Conservation (phyloP, 2,888 invertebrate genomes). For the Trissoscelio sp. region DNA sequence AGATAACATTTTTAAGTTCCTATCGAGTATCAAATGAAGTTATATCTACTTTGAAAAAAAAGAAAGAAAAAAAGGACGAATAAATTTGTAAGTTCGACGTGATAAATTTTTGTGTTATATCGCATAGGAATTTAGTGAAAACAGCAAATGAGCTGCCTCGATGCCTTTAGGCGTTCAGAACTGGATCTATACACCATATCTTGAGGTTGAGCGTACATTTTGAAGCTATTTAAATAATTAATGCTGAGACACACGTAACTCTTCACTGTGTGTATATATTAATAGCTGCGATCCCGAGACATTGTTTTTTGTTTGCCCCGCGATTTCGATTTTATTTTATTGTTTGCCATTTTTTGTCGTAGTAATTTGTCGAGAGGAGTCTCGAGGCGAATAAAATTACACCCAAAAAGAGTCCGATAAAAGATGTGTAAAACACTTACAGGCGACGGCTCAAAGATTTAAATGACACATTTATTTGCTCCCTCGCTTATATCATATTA, state of each 20-base stretch:
- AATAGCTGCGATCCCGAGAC: constrained; percentile 46
- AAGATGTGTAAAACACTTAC: constrained; percentile 67
- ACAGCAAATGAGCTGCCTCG: constrained; percentile 51
- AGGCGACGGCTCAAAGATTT: constrained; percentile 61
- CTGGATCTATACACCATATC: constrained; percentile 65
- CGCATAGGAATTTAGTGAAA: constrained; percentile 60
- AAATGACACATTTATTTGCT: constrained; percentile 66
- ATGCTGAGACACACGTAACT: constrained; percentile 55
- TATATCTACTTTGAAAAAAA: constrained; percentile 37
- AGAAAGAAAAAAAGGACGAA: constrained; percentile 29
- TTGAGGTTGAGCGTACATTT: constrained; percentile 57
- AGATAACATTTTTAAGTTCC: constrained; percentile 31
- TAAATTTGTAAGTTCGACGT: constrained; percentile 49
- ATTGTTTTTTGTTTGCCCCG: constrained; percentile 36
- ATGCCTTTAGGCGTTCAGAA: constrained; percentile 62
- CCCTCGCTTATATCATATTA: constrained; percentile 45
- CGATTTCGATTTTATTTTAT: constrained; percentile 39
- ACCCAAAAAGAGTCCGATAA: constrained; percentile 58
- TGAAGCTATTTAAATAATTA: constrained; percentile 68
- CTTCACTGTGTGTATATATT: constrained; percentile 41
- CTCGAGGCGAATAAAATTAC: constrained; percentile 64
- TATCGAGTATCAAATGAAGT: constrained; percentile 55
- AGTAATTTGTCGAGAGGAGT: constrained; percentile 60
- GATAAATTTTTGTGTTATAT: constrained; percentile 56
- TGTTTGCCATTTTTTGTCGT: constrained; percentile 52